Evolutionary conservation across 2,113 vertebrate species (phyloP).

Genomic region (Orycteropus afer): DNA sequence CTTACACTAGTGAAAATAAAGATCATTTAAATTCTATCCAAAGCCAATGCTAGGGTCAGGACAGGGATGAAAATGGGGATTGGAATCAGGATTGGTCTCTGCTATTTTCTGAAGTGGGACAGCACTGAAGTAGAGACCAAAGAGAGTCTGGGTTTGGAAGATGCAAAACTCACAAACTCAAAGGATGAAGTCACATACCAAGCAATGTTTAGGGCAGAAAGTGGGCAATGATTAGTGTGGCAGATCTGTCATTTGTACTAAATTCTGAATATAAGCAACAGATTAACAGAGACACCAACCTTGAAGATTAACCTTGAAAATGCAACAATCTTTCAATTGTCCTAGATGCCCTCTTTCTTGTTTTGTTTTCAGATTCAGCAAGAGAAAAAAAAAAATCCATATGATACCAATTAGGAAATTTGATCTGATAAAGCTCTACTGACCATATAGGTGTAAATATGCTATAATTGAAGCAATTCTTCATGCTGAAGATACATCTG

Average conservation of each 20-base stretch:
- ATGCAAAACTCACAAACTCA: background rate
- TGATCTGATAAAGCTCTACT: constrained; percentile 88
- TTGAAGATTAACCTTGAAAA: background rate
- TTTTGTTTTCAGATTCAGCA: constrained; percentile 91
- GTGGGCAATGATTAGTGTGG: background rate
- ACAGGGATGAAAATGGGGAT: background rate
- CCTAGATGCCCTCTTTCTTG: constrained; percentile 90
- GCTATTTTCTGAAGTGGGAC: background rate
- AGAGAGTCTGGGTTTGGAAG: background rate
- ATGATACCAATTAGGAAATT: no score
- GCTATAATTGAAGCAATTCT: constrained; percentile 82
- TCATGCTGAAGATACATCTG: constrained; percentile 78
- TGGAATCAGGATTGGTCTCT: background rate
- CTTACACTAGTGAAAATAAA: background rate
- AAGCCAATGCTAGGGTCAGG: background rate
- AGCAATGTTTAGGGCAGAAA: background rate
- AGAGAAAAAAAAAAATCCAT: no score
- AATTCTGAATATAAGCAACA: background rate
- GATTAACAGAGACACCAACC: background rate
- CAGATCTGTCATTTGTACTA: background rate
- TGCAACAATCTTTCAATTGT: constrained; percentile 50
- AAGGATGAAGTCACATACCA: background rate
- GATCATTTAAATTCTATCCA: background rate
- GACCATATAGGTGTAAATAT: constrained; percentile 93
- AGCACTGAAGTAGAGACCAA: background rate